Evolutionary conservation across 2,113 vertebrate species (phyloP).

Genomic region (Brachyhypopomus gauderio): DNA sequence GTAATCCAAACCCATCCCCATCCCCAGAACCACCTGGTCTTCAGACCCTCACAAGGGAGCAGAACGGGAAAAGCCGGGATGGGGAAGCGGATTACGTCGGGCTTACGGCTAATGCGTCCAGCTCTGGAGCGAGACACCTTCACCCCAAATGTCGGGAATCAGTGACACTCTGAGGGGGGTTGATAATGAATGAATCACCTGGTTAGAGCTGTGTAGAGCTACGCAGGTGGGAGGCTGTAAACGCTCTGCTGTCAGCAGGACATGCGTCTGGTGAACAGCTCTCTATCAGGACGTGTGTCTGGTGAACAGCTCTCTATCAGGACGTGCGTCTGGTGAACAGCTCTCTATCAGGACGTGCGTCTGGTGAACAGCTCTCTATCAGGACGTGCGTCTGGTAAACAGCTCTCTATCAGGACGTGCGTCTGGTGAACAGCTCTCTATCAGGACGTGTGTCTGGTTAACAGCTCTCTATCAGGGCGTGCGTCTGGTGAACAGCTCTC

Average conservation of each 20-base stretch:
- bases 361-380: constrained; percentile 19
- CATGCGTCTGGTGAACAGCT: constrained; percentile 19
- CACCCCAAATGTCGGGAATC: constrained; percentile 22
- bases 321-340: constrained; percentile 16
- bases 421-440: constrained; percentile 20
- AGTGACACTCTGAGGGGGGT: constrained; percentile 17
- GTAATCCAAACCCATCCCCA: constrained; percentile 32
- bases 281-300: neutral
- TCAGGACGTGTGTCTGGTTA: no score
- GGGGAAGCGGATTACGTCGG: neutral
- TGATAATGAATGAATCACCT: neutral
- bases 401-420: neutral
- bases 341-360: neutral
- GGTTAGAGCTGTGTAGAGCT: neutral
- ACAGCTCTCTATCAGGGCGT: no score
- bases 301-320: no score
- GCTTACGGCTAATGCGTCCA: constrained; percentile 9
- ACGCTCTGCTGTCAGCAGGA: neutral
- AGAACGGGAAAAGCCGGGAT: neutral
- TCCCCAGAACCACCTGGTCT: constrained; percentile 15
- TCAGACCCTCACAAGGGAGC: constrained; percentile 2
- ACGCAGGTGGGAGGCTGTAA: neutral
- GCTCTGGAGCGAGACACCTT: constrained; percentile 34
- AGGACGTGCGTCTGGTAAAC: no score
- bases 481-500: constrained; percentile 20